Evolutionary conservation across 2,113 vertebrate genomes (phyloP).

Genomic region (Smithornis capensis): DNA sequence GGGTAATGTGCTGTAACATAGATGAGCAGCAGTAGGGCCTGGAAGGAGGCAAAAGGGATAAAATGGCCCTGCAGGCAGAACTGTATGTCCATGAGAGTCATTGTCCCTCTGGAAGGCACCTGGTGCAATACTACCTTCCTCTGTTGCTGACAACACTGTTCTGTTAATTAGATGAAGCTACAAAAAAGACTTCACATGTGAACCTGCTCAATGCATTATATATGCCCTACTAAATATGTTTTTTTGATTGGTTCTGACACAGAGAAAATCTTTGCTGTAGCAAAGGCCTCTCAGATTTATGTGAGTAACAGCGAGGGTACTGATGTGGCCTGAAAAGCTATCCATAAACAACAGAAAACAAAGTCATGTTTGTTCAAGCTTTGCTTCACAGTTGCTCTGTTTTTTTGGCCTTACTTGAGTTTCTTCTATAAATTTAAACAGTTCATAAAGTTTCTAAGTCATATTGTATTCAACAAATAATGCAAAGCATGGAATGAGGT

Average conservation of each 20-base stretch:
- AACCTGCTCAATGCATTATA: not conserved
- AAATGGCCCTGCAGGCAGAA: not conserved
- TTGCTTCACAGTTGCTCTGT: not conserved
- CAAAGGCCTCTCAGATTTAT: not conserved
- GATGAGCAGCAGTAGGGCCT: not conserved
- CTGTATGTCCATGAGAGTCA: not conserved
- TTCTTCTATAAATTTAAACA: not conserved
- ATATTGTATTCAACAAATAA: not conserved
- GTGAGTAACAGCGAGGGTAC: not conserved
- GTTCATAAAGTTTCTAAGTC: not conserved
- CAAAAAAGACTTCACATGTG: not conserved
- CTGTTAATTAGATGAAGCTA: not conserved
- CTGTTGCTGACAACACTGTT: not conserved
- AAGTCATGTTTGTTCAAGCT: slow-evolving; percentile 27
- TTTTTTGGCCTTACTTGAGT: not conserved
- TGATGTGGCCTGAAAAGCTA: not conserved
- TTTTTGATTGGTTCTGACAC: not conserved
- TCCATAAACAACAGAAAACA: slow-evolving; percentile 13
- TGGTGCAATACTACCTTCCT: not conserved
- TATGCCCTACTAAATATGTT: not conserved
- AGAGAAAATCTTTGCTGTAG: not conserved
- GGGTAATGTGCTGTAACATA: not conserved
- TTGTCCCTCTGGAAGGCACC: not conserved
- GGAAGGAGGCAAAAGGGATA: not conserved
- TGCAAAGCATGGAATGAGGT: not conserved